Base-by-base conservation (phyloP, 2,888 invertebrate genomes). In the Lottia gigantea region DNA sequence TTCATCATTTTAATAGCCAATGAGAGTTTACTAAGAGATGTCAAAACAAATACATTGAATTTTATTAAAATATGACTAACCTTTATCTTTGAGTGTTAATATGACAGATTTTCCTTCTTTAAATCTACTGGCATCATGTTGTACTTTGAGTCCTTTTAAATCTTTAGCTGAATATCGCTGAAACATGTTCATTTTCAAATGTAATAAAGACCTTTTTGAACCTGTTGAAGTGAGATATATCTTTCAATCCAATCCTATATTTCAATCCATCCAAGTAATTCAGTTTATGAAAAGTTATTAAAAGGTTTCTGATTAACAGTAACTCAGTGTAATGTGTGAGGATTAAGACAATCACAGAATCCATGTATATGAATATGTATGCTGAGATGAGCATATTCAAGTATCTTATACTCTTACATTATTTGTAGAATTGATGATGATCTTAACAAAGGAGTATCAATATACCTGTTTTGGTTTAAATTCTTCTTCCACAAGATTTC, bases 71-170 rank as follows among this genome's bases (percentile, higher is more conserved):
- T 55, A 6, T 55, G 55, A 19, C 12, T n/a, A 40, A 90, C 92
- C 94, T 88, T 94, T 93, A 90, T 99, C 99, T 86, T 97, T 95
- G 67, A 99, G 90, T 0, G 98, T 99, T 77, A 99, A 91, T 81
- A 99, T 93, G 25, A 96, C 92, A 62, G 93, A 93, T 80, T 92
- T 92, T 66, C 96, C 97, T 85, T 96, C 96, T 16, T 91, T 91
- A 80, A 93, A 91, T 45, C 88, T 90, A 62, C 90, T 90, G 88
- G 94, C 88, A 85, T 94, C 80, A 76, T 99, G 99, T 81, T 95
- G 93, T 1, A 97, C 95, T 80, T 92, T 92, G 66, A 99, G 90
- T 0, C 98, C 98, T 79, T 90, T 91, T 70, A 98, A 91, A 89
- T 95, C 91, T 81, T 90, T 91, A 65, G 92, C 91, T 0, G 92